These are phyloP conservation scores for Sinosuthora webbiana DNA, from an alignment of 2,113 vertebrate genomes.

Conservation along the genomic window DNA sequence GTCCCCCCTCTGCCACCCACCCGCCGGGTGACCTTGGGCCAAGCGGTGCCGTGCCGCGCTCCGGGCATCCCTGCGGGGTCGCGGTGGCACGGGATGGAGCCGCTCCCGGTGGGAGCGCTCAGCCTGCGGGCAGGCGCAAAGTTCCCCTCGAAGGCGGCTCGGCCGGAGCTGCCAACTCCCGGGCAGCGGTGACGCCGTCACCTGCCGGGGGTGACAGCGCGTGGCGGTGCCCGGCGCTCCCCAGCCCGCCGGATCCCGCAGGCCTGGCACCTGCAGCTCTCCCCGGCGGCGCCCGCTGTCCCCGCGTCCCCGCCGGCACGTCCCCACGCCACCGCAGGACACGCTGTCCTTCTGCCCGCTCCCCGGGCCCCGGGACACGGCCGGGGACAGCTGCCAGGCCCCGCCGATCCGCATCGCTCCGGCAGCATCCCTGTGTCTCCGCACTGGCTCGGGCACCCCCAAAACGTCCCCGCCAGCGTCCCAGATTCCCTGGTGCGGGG, in stretches of 20 bases:
- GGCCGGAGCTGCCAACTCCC: neutral
- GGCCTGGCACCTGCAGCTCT: slow-evolving; percentile 25
- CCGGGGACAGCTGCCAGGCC: neutral
- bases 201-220: neutral
- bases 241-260: neutral
- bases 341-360: neutral
- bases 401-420: neutral
- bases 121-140: neutral
- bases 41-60: neutral
- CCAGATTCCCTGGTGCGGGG: neutral
- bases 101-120: neutral
- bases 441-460: neutral
- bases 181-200: neutral
- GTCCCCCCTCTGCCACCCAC: neutral
- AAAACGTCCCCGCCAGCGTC: neutral
- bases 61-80: neutral
- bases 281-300: neutral
- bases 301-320: neutral
- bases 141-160: neutral
- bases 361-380: neutral
- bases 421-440: neutral
- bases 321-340: slow-evolving; percentile 36
- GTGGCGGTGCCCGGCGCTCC: neutral
- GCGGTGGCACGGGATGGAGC: neutral
- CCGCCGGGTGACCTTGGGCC: slow-evolving; percentile 41